A percentile compares a stretch with the other conserved stretches of the same genome.
Conservation (phyloP, 2,113 vertebrate genomes). For the Thunnus thynnus region DNA sequence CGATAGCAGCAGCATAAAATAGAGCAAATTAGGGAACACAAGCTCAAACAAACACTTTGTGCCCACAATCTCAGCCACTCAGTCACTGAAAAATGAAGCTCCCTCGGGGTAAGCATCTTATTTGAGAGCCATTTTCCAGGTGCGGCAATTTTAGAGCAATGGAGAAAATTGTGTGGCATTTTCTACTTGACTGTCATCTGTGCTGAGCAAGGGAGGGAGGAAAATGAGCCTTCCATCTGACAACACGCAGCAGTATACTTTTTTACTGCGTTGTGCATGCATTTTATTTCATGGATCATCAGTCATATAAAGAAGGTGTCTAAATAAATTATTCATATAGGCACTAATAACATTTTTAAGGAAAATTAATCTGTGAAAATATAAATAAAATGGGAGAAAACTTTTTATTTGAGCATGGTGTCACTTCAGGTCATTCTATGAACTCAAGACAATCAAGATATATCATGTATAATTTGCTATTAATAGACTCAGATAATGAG, state of each 20-base stretch:
- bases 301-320: neutral
- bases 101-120: conserved; percentile 2
- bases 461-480: neutral
- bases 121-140: conserved; percentile 10
- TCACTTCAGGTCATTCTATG: conserved; percentile 4
- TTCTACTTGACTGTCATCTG: conserved; percentile 1
- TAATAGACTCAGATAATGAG: conserved; percentile 8
- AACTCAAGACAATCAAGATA: neutral
- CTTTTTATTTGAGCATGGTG: neutral
- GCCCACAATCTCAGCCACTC: neutral
- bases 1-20: neutral
- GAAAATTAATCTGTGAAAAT: neutral
- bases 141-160: conserved; percentile 8
- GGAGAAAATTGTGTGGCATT: neutral
- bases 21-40: conserved; percentile 9
- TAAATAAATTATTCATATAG: too few relatives aligned
- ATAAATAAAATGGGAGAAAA: neutral
- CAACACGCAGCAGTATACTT: neutral
- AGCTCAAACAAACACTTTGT: conserved; percentile 26
- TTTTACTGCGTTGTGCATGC: neutral
- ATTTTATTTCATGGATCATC: neutral
- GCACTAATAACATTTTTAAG: neutral
- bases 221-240: neutral
- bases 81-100: neutral
- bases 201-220: neutral